Base-by-base conservation (phyloP, 2,888 invertebrate species). In the Plagodis dolabraria region DNA sequence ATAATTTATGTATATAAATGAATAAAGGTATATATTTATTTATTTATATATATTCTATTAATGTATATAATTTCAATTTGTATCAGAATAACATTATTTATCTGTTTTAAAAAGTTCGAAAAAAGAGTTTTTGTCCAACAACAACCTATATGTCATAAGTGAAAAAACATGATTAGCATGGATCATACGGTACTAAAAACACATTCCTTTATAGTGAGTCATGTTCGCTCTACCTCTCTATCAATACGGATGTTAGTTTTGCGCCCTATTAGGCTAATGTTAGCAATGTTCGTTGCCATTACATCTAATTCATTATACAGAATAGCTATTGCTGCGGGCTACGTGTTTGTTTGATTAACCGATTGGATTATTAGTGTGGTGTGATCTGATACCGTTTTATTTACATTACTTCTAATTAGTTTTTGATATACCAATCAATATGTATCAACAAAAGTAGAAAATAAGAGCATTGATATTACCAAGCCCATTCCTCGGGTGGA, bases 241-340 rank as follows among this genome's bases (percentile, higher is more conserved):
- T 63, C 64, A 65, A 59, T 57, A 53, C 54, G 61, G 59, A 63
- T 63, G 63, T 67, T 67, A 53, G 65, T 53, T 56, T 44, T 57
- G 60, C 47, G 53, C 36, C 47, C 55, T 60, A 63, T 63, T 65
- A 63, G 63, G 49, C 51, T 65, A 67, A 65, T 64, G 67, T 55
- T 45, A 10, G 40, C 40, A 40, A 40, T 40, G 40, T 10, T 40
- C 51, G 6, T 43, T 6, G 33, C 35, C 53, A 49, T 36, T 55
- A 57, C 43, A 46, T 53, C 47, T 58, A 61, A 64, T 61, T 61
- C 53, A 64, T 64, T 56, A 64, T 53, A 47, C 40, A 12, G 45
- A 22, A 22, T 33, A 38, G 47, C 55, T 50, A 57, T 59, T 52
- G 64, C 54, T 53, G 60, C 46, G 55, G 52, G 47, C 33, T 10